Percentiles rank a stretch among this genome's conserved stretches.
Evolutionary conservation across 2,797 vertebrate genomes (phyloP).

Genomic region (Cephalopachus bancanus): DNA sequence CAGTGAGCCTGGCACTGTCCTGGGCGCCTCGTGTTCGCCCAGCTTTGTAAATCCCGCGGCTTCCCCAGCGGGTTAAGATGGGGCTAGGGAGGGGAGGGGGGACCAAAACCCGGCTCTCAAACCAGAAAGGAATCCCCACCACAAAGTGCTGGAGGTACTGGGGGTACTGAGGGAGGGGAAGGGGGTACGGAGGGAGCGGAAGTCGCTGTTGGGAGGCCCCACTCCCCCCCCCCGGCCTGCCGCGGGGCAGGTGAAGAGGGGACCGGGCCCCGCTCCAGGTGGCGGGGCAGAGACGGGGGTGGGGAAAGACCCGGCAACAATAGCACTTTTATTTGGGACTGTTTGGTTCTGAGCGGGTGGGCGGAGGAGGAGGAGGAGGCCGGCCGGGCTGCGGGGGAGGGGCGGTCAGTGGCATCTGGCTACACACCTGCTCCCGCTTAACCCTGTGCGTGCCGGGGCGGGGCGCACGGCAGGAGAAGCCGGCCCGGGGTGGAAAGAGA

Average conservation of each 20-base stretch:
- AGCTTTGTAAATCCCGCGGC: not conserved
- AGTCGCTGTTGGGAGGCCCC: constrained; percentile 56
- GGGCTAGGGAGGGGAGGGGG: constrained; percentile 66
- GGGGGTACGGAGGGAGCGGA: constrained; percentile 35
- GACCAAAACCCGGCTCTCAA: not conserved
- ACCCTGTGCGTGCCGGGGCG: constrained; percentile 77
- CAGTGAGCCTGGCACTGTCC: not conserved
- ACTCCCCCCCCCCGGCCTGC: constrained; percentile 63
- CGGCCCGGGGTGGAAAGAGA: rapidly evolving
- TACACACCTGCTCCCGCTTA: constrained; percentile 85
- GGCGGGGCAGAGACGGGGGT: constrained; percentile 87
- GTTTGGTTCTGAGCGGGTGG: constrained; percentile 82
- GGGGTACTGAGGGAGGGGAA: not conserved
- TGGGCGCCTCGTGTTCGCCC: not conserved
- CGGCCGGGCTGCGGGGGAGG: constrained; percentile 73
- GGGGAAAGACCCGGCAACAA: constrained; percentile 88
- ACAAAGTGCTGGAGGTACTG: not conserved
- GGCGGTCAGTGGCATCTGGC: constrained; percentile 82
- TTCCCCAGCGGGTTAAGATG: not conserved
- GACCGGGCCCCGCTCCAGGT: constrained; percentile 86
- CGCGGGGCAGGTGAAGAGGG: constrained; percentile 86
- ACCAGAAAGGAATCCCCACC: not conserved
- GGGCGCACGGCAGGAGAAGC: not conserved
- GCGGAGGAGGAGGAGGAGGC: constrained; percentile 80
- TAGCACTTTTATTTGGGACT: constrained; percentile 83